Evolutionary conservation across 2,888 invertebrate genomes (phyloP).

Genomic region (Saturnia pavonia): DNA sequence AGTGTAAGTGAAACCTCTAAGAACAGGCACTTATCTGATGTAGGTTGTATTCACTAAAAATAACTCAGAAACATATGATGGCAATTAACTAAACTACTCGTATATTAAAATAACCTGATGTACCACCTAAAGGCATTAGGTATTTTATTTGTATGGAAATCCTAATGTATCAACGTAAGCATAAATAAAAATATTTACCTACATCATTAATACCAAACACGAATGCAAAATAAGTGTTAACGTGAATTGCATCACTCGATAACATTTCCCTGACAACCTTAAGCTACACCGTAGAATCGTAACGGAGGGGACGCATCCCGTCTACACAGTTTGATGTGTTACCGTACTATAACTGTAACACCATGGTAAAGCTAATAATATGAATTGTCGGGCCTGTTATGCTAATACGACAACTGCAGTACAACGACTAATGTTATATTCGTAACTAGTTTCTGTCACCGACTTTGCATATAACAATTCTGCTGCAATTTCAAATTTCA

Average conservation of each 20-base stretch:
- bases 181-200: no score
- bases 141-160: no score
- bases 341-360: conserved; percentile 10
- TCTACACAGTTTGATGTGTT: conserved; percentile 4
- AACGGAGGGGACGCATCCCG: background rate
- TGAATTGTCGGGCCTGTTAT: conserved; percentile 11
- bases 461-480: background rate
- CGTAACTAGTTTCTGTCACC: background rate
- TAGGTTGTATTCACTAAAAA: background rate
- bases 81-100: background rate
- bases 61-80: background rate
- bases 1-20: background rate
- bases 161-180: no score
- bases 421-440: conserved; percentile 2
- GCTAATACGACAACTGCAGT: conserved; percentile 8
- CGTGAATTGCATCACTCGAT: background rate
- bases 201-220: no score
- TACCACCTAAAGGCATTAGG: no score
- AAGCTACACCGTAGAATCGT: conserved; percentile 1
- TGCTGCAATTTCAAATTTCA: no score
- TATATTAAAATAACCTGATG: no score
- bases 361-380: conserved; percentile 6
- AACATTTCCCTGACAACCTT: conserved; percentile 4
- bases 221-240: no score
- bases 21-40: background rate